phyloP scores from a whole-genome alignment of 1,140 invertebrate genomes.

The Portunus trituberculatus region DNA sequence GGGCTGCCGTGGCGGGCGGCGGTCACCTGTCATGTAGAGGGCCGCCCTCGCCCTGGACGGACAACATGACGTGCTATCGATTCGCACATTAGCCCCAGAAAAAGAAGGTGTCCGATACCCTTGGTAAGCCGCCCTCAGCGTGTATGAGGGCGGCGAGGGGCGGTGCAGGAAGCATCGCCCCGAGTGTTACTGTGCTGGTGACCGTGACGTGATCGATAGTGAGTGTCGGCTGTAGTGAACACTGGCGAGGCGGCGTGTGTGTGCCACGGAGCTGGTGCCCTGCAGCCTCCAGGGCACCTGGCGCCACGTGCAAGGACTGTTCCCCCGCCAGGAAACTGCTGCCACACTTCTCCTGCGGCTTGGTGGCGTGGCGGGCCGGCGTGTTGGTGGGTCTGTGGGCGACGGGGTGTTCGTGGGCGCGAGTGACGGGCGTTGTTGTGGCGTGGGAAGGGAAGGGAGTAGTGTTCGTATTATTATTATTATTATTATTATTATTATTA shows the following conservation, averaged over 20 bases:
- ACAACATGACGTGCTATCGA: conserved; percentile 8
- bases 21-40: neutral
- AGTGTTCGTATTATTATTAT: neutral
- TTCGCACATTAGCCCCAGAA: neutral
- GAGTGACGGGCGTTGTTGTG: neutral
- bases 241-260: neutral
- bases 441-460: neutral
- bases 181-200: neutral
- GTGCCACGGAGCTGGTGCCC: neutral
- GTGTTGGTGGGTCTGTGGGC: neutral
- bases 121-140: neutral
- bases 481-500: neutral
- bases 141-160: neutral
- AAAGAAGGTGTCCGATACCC: neutral
- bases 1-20: neutral
- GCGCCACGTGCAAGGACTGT: neutral
- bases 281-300: neutral
- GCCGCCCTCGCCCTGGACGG: neutral
- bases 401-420: too few relatives aligned
- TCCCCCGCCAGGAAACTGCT: too few relatives aligned
- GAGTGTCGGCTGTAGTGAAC: neutral
- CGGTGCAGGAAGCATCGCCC: neutral
- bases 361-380: neutral
- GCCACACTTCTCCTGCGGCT: too few relatives aligned
- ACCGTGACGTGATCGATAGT: conserved; percentile 30